A percentile compares a stretch with the other conserved stretches of the same genome.
Conservation (phyloP, 53 echinoderm and acorn worm genomes). For the Henricia sp. region DNA sequence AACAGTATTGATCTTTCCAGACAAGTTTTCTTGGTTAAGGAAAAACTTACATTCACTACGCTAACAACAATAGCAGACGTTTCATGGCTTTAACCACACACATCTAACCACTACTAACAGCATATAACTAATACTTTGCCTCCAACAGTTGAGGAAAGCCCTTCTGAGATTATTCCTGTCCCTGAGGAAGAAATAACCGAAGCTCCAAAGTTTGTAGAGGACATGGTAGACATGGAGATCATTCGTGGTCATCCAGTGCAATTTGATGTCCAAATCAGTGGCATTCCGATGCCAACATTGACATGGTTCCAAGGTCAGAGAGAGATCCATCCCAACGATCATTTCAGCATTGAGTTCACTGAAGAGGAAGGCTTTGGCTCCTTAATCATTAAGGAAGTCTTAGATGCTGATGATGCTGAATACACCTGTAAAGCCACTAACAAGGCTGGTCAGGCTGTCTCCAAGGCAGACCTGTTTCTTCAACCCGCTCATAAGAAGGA, state of each 20-base stretch:
- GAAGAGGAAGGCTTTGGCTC: slow-evolving; percentile 91
- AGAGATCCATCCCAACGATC: slow-evolving; percentile 82
- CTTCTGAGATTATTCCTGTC: slow-evolving; percentile 15
- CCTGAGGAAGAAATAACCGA: slow-evolving; percentile 66
- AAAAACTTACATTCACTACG: background rate
- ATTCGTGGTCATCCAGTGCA: slow-evolving; percentile 91
- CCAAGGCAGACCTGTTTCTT: slow-evolving; percentile 91
- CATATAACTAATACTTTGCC: slow-evolving; percentile 13
- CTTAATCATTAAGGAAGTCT: slow-evolving; percentile 83
- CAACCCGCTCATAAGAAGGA: slow-evolving; percentile 84
- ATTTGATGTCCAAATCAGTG: slow-evolving; percentile 96
- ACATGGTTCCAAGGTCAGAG: slow-evolving; percentile 87
- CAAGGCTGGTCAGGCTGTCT: slow-evolving; percentile 88
- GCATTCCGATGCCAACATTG: slow-evolving; percentile 82
- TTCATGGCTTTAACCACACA: background rate
- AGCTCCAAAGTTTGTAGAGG: slow-evolving; percentile 95
- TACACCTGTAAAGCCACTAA: slow-evolving; percentile 97
- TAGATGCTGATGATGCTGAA: slow-evolving; percentile 84
- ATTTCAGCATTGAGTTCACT: slow-evolving; percentile 83
- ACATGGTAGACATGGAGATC: slow-evolving; percentile 98
- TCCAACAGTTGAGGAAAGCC: slow-evolving; percentile 11
- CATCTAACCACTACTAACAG: slow-evolving; percentile 32
- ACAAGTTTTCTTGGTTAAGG: background rate
- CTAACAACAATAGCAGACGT: slow-evolving; percentile 4
- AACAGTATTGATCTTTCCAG: no score